A percentile compares a stretch with the other conserved stretches of the same genome.
These are phyloP conservation scores for Avahi laniger DNA, from an alignment of 2,797 vertebrate genomes.

Conservation along the genomic window DNA sequence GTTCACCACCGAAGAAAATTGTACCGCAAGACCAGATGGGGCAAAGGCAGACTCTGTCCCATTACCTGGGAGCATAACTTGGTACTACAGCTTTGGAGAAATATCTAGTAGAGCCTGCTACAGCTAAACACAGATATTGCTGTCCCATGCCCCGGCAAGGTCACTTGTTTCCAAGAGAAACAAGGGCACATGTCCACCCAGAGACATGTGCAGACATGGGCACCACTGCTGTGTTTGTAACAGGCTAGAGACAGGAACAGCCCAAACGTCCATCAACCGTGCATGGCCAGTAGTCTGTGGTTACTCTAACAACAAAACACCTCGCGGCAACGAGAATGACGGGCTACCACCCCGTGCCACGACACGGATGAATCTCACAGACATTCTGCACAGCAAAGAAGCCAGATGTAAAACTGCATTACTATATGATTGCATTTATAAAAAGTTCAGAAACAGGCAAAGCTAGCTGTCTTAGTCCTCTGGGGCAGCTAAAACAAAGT, in stretches of 20 bases:
- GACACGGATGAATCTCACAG: fast-evolving
- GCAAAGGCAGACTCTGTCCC: not conserved
- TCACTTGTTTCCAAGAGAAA: not conserved
- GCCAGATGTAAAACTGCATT: not conserved
- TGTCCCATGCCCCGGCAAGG: not conserved
- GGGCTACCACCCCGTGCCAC: not conserved
- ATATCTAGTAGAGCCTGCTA: fast-evolving
- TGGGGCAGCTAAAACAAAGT: not conserved
- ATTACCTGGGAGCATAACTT: fast-evolving
- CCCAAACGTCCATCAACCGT: fast-evolving
- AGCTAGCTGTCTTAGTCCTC: not conserved
- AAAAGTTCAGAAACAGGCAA: not conserved
- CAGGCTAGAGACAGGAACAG: not conserved
- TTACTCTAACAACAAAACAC: too few species aligned
- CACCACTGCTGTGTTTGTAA: not conserved
- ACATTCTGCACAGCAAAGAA: not conserved
- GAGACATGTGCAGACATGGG: not conserved
- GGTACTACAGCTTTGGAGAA: not conserved
- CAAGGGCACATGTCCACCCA: not conserved
- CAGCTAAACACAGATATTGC: fast-evolving
- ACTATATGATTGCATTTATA: not conserved
- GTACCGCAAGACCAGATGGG: fast-evolving
- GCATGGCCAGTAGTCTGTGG: fast-evolving
- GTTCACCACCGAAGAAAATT: not conserved
- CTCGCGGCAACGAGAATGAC: fast-evolving